Percentiles rank a stretch among this genome's conserved stretches.
Evolutionary conservation across 2,113 vertebrate genomes (phyloP).

Genomic region (Mirounga angustirostris): DNA sequence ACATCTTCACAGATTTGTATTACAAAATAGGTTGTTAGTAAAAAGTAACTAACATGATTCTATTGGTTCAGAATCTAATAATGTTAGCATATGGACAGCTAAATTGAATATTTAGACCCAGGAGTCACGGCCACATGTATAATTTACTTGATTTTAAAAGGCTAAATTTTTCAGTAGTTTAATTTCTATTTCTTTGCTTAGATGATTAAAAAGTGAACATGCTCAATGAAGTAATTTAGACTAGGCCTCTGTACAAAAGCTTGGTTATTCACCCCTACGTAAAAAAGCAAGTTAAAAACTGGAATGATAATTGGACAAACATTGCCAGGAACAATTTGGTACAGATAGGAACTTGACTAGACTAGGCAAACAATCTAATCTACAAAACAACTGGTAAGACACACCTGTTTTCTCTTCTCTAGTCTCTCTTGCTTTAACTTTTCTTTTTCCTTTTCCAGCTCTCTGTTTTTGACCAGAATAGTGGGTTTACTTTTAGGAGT

Average conservation of each 20-base stretch:
- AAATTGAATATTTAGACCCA: neutral
- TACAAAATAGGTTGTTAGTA: constrained; percentile 49
- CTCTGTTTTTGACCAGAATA: constrained; percentile 94
- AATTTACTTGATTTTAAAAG: neutral
- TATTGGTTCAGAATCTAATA: neutral
- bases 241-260: neutral
- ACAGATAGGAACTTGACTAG: neutral
- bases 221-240: neutral
- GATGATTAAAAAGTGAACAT: neutral
- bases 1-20: neutral
- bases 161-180: neutral
- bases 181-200: neutral
- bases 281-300: neutral
- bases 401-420: constrained; percentile 92
- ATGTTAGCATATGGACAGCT: neutral
- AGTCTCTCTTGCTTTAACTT: constrained; percentile 88
- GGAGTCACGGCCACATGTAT: neutral
- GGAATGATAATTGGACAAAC: neutral
- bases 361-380: too few relatives aligned
- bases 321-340: neutral
- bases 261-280: neutral
- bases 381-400: neutral
- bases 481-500: constrained; percentile 86
- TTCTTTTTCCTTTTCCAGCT: constrained; percentile 90
- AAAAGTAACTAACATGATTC: constrained; percentile 35